A percentile compares a stretch with the other conserved stretches of the same genome.
Conservation (phyloP, 2,888 invertebrate genomes). For the Pollenia angustigena region DNA sequence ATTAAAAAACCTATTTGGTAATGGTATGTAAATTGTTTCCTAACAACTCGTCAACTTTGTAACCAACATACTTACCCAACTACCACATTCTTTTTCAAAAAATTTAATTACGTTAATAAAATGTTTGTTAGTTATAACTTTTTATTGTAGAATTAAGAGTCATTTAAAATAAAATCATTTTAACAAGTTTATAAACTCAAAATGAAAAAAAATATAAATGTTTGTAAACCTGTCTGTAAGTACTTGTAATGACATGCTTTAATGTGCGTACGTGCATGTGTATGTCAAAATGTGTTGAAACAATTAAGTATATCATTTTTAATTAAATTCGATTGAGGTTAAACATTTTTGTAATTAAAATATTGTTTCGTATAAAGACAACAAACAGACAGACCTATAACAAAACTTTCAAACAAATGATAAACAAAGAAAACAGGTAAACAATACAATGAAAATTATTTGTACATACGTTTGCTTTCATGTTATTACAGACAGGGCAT, state of each 20-base stretch:
- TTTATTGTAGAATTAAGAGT: slow-evolving; percentile 11
- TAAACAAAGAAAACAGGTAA: background rate
- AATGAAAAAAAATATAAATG: background rate
- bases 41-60: no score
- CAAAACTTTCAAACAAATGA: background rate
- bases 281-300: slow-evolving; percentile 14
- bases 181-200: background rate
- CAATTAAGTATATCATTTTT: slow-evolving; percentile 51
- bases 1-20: no score
- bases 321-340: slow-evolving; percentile 59
- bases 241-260: slow-evolving; percentile 1
- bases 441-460: background rate
- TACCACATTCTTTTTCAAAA: no score
- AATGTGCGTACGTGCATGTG: background rate
- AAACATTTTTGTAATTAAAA: slow-evolving; percentile 54
- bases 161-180: slow-evolving; percentile 11
- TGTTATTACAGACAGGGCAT: background rate
- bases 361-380: slow-evolving; percentile 15
- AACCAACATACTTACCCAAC: no score
- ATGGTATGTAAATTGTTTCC: no score
- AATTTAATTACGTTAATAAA: background rate
- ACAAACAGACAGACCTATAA: background rate
- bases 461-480: background rate
- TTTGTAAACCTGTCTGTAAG: background rate
- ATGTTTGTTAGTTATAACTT: background rate